Conservation (phyloP, 2,888 invertebrate species). For the Halictus quadricinctus region DNA sequence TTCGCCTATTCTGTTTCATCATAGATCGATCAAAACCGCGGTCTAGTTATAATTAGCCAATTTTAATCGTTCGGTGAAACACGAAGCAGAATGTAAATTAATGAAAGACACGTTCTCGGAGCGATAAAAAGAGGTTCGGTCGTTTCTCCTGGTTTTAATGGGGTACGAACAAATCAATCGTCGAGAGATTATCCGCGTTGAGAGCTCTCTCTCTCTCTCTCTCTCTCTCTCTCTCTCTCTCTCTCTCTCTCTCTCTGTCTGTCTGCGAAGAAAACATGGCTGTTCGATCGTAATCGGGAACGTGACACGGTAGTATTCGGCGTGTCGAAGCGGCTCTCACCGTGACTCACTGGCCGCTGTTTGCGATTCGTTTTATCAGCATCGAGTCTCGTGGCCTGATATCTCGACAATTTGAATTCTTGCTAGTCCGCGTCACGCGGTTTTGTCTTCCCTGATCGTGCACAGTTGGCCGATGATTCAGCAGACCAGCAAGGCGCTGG, state of each 20-base stretch:
- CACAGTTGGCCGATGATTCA: neutral
- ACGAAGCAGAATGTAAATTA: neutral
- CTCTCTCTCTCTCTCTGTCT: neutral
- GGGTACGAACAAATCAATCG: neutral
- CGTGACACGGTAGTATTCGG: slow-evolving; percentile 11
- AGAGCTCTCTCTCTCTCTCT: neutral
- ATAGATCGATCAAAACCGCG: neutral
- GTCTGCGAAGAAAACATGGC: neutral
- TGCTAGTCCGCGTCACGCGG: slow-evolving; percentile 7
- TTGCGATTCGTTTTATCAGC: slow-evolving; percentile 21
- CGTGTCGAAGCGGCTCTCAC: neutral
- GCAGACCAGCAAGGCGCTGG: neutral
- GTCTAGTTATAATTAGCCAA: neutral
- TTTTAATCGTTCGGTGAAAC: neutral
- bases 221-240: no score
- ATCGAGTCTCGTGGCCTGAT: neutral
- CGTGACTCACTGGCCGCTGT: slow-evolving; percentile 10
- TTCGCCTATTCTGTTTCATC: neutral
- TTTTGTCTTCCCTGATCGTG: slow-evolving; percentile 8
- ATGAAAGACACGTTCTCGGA: neutral
- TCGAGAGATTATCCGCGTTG: neutral
- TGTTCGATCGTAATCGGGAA: neutral
- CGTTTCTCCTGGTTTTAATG: neutral
- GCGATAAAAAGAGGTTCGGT: neutral
- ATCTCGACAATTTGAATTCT: slow-evolving; percentile 13